A percentile compares a stretch with the other conserved stretches of the same genome.
Evolutionary conservation across 2,888 invertebrate species (phyloP).

Genomic region (Serrognathus titanus): DNA sequence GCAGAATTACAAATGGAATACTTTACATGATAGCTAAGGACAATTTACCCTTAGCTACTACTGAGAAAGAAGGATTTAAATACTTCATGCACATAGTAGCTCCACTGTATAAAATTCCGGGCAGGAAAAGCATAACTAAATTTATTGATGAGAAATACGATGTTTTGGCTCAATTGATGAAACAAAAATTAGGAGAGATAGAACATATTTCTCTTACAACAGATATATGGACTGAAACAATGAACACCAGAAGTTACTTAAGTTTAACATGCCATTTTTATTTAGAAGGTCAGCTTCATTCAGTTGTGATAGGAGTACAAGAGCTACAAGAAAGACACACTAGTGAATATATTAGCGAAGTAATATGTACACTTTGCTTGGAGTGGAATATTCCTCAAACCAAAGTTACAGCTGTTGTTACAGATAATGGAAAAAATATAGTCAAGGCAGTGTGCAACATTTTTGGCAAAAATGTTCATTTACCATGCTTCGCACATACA

Average conservation of each 20-base stretch:
- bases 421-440: constrained; percentile 25
- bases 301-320: constrained; percentile 8
- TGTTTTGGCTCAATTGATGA: constrained; percentile 8
- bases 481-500: constrained; percentile 22
- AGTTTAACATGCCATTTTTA: constrained; percentile 21
- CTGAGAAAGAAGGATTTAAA: constrained; percentile 23
- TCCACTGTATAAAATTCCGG: too few relatives aligned
- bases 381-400: constrained; percentile 21
- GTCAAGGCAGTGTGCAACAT: constrained; percentile 19
- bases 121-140: neutral
- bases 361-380: constrained; percentile 7
- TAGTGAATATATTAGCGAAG: constrained; percentile 2
- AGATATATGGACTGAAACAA: constrained; percentile 26
- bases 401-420: constrained; percentile 22
- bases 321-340: constrained; percentile 2
- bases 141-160: constrained; percentile 20
- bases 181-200: constrained; percentile 15
- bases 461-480: constrained; percentile 22
- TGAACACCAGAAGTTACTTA: constrained; percentile 23
- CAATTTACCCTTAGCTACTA: constrained; percentile 18
- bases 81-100: neutral
- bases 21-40: constrained; percentile 22
- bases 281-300: neutral
- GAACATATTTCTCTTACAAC: constrained; percentile 18
- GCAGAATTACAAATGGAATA: constrained; percentile 20